Evolutionary conservation across 2,888 invertebrate species (phyloP).

Genomic region (Tiphia femorata): DNA sequence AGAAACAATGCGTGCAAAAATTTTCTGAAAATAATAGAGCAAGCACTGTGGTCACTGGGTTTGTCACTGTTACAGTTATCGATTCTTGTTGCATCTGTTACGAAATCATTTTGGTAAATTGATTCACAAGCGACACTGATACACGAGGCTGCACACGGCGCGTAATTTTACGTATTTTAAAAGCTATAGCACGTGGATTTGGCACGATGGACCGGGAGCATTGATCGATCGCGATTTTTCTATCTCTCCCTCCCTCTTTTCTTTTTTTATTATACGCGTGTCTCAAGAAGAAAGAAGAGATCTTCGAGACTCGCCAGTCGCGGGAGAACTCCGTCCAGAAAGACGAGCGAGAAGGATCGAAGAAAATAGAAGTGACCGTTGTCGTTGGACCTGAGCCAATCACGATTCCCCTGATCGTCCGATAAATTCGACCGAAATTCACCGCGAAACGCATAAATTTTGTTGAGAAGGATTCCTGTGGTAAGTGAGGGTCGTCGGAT

Average conservation of each 20-base stretch:
- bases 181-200: too few relatives aligned
- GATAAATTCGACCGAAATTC: conserved; percentile 24
- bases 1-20: too few relatives aligned
- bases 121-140: too few relatives aligned
- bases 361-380: conserved; percentile 57
- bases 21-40: too few relatives aligned
- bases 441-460: neutral
- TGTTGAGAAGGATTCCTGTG: too few relatives aligned
- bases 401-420: conserved; percentile 34
- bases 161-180: too few relatives aligned
- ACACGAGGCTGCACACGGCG: too few relatives aligned
- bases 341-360: conserved; percentile 31
- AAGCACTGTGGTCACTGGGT: too few relatives aligned
- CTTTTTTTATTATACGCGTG: neutral
- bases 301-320: conserved; percentile 14
- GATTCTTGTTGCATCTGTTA: too few relatives aligned
- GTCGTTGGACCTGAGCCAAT: conserved; percentile 53
- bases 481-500: too few relatives aligned
- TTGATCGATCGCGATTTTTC: conserved; percentile 6
- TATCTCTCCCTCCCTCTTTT: neutral
- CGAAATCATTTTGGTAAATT: too few relatives aligned
- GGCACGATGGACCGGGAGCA: conserved; percentile 2
- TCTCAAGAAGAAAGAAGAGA: neutral
- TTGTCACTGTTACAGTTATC: too few relatives aligned
- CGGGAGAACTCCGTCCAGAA: conserved; percentile 26